Percentiles rank a stretch among this genome's conserved stretches.
These are phyloP conservation scores for Xenopus laevis DNA, from an alignment of 2,113 vertebrate genomes.

Conservation along the genomic window DNA sequence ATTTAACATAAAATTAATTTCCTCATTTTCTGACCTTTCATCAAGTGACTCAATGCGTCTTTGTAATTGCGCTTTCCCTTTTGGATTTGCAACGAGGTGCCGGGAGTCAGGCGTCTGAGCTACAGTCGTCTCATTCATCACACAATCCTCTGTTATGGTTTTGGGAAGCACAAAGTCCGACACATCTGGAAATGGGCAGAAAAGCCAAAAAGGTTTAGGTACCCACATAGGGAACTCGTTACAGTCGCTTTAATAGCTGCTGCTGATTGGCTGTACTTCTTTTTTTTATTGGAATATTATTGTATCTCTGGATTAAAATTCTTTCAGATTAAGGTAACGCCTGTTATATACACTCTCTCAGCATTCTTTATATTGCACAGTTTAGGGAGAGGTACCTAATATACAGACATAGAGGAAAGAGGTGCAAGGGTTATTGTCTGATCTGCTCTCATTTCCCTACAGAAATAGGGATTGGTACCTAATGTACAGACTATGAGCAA, in stretches of 20 bases:
- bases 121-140: neutral
- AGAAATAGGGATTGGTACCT: too few relatives aligned
- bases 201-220: neutral
- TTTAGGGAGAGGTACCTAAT: too few relatives aligned
- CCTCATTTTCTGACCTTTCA: neutral
- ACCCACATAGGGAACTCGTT: conserved; percentile 23
- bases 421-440: too few relatives aligned
- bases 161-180: neutral
- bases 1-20: neutral
- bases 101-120: neutral
- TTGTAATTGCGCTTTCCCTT: conserved; percentile 1
- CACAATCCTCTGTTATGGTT: neutral
- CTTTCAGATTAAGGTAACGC: neutral
- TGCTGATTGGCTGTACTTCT: neutral
- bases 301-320: neutral
- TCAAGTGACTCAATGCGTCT: neutral
- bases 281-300: neutral
- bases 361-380: too few relatives aligned
- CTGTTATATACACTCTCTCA: too few relatives aligned
- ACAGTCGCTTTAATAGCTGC: neutral
- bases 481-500: too few relatives aligned
- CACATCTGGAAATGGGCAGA: conserved; percentile 14
- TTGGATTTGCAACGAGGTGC: neutral
- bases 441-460: too few relatives aligned
- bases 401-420: too few relatives aligned